Base-by-base conservation (phyloP, 2,113 vertebrate genomes). In the Rana temporaria region DNA sequence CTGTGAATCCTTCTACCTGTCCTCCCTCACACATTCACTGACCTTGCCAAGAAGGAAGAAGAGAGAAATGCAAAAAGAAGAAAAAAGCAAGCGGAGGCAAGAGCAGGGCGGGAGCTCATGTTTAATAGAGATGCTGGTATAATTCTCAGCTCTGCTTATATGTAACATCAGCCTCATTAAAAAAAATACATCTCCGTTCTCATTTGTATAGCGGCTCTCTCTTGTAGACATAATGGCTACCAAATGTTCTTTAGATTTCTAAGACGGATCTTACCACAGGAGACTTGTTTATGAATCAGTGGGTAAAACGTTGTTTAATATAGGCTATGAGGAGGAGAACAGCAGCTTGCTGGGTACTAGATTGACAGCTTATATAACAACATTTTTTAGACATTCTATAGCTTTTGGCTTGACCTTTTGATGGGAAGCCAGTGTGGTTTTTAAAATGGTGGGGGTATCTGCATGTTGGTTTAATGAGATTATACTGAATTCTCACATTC, bases 61-160 rank as follows among this genome's bases (percentile, higher is more conserved):
- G 22, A 71, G 67, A 81, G 11, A 38, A 4, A 72, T 55, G 38
- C 17, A 15, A 14, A 59, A 22, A 59, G 3, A 38, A 19, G 34
- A 26, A 34, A 11, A 19, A 71, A 38, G 20, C 42, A 34, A 72
- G 53, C 22, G 26, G 3, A 15, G 55, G 38, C 38, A 19, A 70
- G 22, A 24, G 66, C 15, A 34, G 71, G 42, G 20, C 18, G 20
- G 22, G n/a, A 71, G 62, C 32, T 48, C 7, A 80, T 30, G 48
- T 48, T 42, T 62, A 79, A 60, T 52, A 79, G 55, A 79, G 78
- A 69, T 26, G 55, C 30, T 32, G 32, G 55, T 59, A 60, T 67
- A 20, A 79, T 68, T 67, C 65, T 79, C 53, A 57, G 77, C 77
- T 59, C 30, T 42, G 32, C 56, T 26, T 53, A 62, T 12, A 81